These are phyloP conservation scores for Syrista parreyssii DNA, from an alignment of 2,888 invertebrate species.

Conservation along the genomic window DNA sequence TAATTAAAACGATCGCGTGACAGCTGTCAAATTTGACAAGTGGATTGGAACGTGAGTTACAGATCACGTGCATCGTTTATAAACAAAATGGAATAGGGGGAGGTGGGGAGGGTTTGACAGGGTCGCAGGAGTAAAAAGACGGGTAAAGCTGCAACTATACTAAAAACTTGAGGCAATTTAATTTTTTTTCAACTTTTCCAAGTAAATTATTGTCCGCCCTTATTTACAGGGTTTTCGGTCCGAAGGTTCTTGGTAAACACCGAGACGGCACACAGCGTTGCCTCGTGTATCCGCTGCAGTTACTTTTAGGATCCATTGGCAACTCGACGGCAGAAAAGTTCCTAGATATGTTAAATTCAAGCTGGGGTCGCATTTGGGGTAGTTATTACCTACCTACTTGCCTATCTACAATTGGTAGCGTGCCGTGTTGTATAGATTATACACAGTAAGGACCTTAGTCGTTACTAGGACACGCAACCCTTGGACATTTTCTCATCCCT, in stretches of 20 bases:
- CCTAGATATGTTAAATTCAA: not conserved
- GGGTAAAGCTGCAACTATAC: not conserved
- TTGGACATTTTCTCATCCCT: not conserved
- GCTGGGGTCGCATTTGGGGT: not conserved
- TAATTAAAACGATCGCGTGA: not conserved
- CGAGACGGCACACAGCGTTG: not conserved
- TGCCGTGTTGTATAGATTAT: not conserved
- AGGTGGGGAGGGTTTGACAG: too few relatives aligned
- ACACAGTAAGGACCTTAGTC: not conserved
- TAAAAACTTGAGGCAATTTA: conserved; percentile 15
- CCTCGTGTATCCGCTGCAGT: not conserved
- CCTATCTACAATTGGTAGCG: not conserved
- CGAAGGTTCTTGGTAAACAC: not conserved
- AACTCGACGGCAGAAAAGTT: not conserved
- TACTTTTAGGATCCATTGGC: not conserved
- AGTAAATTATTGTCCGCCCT: not conserved
- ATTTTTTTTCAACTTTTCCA: not conserved
- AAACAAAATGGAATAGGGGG: not conserved
- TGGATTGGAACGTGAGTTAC: not conserved
- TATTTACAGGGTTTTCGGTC: not conserved
- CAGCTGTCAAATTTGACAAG: not conserved
- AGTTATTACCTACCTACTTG: not conserved
- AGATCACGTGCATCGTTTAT: not conserved
- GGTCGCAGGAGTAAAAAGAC: not conserved
- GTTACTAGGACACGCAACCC: not conserved